Evolutionary conservation across 2,113 vertebrate species (phyloP), one percentile per base, ranked within the genome.

Genomic region (Ploceus nigricollis): DNA sequence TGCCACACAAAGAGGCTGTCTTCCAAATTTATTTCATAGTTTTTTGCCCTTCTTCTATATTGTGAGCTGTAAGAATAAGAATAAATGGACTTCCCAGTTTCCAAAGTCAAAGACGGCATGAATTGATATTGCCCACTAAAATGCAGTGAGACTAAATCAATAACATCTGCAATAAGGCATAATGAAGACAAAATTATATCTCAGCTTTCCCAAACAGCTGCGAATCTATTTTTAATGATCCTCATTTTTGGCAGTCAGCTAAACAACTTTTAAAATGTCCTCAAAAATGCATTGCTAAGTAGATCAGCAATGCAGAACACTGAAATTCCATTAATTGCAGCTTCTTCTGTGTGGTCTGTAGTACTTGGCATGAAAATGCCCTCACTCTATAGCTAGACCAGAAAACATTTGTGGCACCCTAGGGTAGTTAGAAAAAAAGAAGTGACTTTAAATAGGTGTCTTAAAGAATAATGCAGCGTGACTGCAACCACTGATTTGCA

Each of bases 151-250:
- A 97, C 97, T 97, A 97, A 98, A 98, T 98, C 98, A 98, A 96
- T 98, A 98, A 98, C 98, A 98, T 98, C 98, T 98, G 98, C 98
- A 98, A 98, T 98, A 98, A 98, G 97, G 97, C 98, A 98, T 98
- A 98, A 98, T 98, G 98, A 98, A 98, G 98, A 98, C 97, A 97
- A 98, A 98, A 98, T 98, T 98, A 97, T 98, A 98, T 98, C 97
- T 98, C 97, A 96, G 97, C 96, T 98, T 98, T 98, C 96, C 95
- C 81, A 96, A 98, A 97, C 98, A 98, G 98, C 98, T 98, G 98
- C 14, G 96, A 98, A 98, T 98, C 97, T 98, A 98, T 98, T 98
- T 98, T 98, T 98, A 98, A 98, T 98, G 97, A 98, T 97, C 96
- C 96, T 98, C 97, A 93, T 97, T 98, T 98, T 98, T 98, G 98